Base-by-base conservation (phyloP, 1,140 invertebrate species). In the Brachionus angularis region DNA sequence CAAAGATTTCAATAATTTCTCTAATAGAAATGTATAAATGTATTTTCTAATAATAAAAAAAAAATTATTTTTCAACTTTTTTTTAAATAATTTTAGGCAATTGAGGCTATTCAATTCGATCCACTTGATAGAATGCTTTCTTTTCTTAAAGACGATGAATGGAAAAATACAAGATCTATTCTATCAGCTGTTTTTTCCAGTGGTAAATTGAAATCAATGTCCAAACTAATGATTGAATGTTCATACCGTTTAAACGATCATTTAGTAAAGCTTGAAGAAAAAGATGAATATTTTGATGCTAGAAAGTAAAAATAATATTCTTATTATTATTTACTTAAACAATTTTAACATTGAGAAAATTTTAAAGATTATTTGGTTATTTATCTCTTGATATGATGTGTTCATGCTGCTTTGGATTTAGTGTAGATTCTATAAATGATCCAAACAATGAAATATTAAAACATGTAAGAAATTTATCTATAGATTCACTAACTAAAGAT, bases 191-290 rank as follows among this genome's bases (percentile, higher is more conserved):
- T n/a, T n/a, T n/a, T n/a, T n/a, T n/a, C n/a, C n/a, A n/a, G n/a
- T n/a, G n/a, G n/a, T n/a, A n/a, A n/a, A n/a, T n/a, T n/a, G n/a
- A 25, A 29, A 33, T 27, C 50, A 47, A 70, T 70, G 67, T 52
- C 46, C 10, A 50, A 50, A 42, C 25, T 53, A n/a, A 70, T 70
- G 67, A 33, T 50, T 42, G 67, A 52, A 16, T 50, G 46, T 53
- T 23, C 46, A 7, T 34, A 70, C 42, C 12, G 34, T 16, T 70
- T 50, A n/a, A 42, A 70, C 16, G 12, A 70, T 5, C 47, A 50
- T 14, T 21, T 70, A 4, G 21, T 34, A 34, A 36, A 52, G 29
- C 5, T 36, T 34, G 67, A 34, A 36, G 34, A 70, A 12, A 25
- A 52, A 27, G 34, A 52, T 16, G 47, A 14, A 12, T 42, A 23